A percentile compares a stretch with the other conserved stretches of the same genome.
Conservation (phyloP, 92 coral and sea anemone genomes). For the Bergia sp. region DNA sequence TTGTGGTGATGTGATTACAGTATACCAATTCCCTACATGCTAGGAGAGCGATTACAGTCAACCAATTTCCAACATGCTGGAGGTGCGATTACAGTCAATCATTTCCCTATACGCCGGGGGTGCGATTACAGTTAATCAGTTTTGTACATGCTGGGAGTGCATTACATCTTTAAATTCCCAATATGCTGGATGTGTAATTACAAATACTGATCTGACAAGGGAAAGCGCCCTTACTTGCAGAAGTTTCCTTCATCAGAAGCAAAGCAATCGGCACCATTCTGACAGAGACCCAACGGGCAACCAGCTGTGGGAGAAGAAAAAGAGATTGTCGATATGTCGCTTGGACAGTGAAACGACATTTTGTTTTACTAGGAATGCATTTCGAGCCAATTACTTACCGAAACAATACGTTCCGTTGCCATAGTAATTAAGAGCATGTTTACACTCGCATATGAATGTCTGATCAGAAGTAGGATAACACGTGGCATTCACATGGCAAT, state of each 20-base stretch:
- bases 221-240: conserved; percentile 28
- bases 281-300: conserved; percentile 23
- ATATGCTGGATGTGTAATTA: too few relatives aligned
- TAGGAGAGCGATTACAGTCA: too few relatives aligned
- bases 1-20: too few relatives aligned
- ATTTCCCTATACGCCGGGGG: too few relatives aligned
- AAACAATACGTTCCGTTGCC: conserved; percentile 40
- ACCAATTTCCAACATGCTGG: too few relatives aligned
- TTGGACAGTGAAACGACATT: background rate
- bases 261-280: conserved; percentile 27
- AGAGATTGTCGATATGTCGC: background rate
- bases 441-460: conserved; percentile 39
- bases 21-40: too few relatives aligned
- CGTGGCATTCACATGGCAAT: conserved; percentile 34
- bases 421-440: conserved; percentile 25
- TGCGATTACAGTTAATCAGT: too few relatives aligned
- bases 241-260: conserved; percentile 31
- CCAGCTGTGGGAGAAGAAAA: conserved; percentile 18
- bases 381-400: background rate
- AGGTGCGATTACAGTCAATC: too few relatives aligned
- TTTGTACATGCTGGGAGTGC: too few relatives aligned
- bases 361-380: too few relatives aligned
- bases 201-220: background rate
- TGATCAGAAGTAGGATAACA: background rate
- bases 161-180: too few relatives aligned